phyloP scores from a whole-genome alignment of 2,888 invertebrate genomes.

The Congeria kusceri region DNA sequence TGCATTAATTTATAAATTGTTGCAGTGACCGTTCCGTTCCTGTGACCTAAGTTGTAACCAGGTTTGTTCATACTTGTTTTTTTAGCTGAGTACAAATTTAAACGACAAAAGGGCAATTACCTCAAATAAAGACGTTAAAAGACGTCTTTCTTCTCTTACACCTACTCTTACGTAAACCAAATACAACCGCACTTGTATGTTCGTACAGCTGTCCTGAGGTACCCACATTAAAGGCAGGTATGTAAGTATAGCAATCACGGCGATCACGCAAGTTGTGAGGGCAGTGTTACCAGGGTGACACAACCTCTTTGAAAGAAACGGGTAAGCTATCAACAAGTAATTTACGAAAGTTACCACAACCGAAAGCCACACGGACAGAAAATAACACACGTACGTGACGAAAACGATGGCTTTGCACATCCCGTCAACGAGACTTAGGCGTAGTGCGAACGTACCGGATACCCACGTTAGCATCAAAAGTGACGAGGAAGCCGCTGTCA shows the following conservation, averaged over 20 bases:
- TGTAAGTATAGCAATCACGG: neutral
- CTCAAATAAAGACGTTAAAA: too few relatives aligned
- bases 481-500: neutral
- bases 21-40: too few relatives aligned
- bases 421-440: neutral
- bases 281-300: neutral
- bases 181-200: too few relatives aligned
- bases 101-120: too few relatives aligned
- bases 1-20: too few relatives aligned
- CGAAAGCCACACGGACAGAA: neutral
- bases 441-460: neutral
- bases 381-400: neutral
- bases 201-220: neutral
- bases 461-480: conserved; percentile 2
- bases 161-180: too few relatives aligned
- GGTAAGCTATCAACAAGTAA: neutral
- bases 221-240: neutral
- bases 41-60: too few relatives aligned
- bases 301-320: neutral
- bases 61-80: too few relatives aligned
- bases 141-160: too few relatives aligned
- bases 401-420: neutral
- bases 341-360: neutral
- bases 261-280: neutral
- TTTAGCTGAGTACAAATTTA: too few relatives aligned